phyloP scores from a whole-genome alignment of 2,113 vertebrate species.

The Sarotherodon lohbergeri region DNA sequence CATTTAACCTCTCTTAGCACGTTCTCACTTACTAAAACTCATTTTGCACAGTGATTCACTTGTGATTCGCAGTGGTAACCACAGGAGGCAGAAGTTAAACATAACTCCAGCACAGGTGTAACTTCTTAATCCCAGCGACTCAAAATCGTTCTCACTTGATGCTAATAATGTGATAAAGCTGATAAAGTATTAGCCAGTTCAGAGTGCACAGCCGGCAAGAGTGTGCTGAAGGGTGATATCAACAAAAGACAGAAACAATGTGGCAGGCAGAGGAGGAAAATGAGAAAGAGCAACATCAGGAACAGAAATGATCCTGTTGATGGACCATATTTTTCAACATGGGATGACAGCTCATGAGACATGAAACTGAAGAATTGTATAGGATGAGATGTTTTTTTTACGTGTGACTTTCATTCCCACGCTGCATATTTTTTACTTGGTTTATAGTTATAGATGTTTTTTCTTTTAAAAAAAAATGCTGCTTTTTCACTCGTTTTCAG shows the following conservation, averaged over 20 bases:
- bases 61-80: background rate
- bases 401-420: background rate
- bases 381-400: background rate
- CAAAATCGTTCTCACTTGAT: background rate
- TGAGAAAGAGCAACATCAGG: background rate
- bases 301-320: background rate
- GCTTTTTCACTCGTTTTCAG: background rate
- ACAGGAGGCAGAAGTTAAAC: background rate
- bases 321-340: background rate
- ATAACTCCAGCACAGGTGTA: background rate
- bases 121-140: background rate
- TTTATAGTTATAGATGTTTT: background rate
- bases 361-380: background rate
- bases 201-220: background rate
- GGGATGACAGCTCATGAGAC: background rate
- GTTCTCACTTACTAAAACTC: background rate
- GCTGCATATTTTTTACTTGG: background rate
- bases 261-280: background rate
- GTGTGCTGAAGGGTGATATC: background rate
- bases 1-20: background rate
- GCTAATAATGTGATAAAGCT: background rate
- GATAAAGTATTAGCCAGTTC: background rate
- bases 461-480: background rate
- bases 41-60: background rate
- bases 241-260: background rate